Evolutionary conservation across 2,113 vertebrate species (phyloP).

Genomic region (Emydocephalus ijimae): DNA sequence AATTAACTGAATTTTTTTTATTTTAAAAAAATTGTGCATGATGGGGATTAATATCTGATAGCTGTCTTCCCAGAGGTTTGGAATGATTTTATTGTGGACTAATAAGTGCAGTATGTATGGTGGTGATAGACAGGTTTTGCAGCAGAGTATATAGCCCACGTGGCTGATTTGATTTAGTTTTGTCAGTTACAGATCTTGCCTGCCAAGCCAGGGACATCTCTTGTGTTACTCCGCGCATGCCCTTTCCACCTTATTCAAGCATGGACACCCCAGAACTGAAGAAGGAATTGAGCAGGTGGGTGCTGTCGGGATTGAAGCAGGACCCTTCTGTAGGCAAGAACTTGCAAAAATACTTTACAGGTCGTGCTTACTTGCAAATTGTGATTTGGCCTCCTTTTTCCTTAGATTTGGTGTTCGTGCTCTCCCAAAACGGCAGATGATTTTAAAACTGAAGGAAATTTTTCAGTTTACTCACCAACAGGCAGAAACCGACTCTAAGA

Average conservation of each 20-base stretch:
- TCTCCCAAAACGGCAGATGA: conserved; percentile 91
- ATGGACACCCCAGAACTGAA: conserved; percentile 94
- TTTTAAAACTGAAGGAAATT: conserved; percentile 95
- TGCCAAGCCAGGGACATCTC: conserved; percentile 53
- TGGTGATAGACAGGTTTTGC: background rate
- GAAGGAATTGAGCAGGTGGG: conserved; percentile 85
- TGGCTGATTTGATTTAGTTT: background rate
- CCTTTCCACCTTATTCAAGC: conserved; percentile 86
- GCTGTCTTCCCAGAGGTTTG: background rate
- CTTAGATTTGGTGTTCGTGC: conserved; percentile 90
- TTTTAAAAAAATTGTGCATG: background rate
- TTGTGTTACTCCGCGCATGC: conserved; percentile 77
- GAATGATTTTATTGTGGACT: background rate
- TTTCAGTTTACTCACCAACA: conserved; percentile 91
- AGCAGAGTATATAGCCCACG: background rate
- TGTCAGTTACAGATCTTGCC: conserved; percentile 62
- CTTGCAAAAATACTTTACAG: background rate
- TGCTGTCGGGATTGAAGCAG: background rate
- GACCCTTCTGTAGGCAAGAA: background rate
- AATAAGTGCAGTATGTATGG: background rate
- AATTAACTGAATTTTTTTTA: background rate
- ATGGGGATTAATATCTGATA: background rate
- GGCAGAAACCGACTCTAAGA: conserved; percentile 76
- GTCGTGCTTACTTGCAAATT: too few relatives aligned
- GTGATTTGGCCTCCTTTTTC: background rate